Evolutionary conservation across 2,797 vertebrate species (phyloP).

Genomic region (Neosalanx taihuensis): DNA sequence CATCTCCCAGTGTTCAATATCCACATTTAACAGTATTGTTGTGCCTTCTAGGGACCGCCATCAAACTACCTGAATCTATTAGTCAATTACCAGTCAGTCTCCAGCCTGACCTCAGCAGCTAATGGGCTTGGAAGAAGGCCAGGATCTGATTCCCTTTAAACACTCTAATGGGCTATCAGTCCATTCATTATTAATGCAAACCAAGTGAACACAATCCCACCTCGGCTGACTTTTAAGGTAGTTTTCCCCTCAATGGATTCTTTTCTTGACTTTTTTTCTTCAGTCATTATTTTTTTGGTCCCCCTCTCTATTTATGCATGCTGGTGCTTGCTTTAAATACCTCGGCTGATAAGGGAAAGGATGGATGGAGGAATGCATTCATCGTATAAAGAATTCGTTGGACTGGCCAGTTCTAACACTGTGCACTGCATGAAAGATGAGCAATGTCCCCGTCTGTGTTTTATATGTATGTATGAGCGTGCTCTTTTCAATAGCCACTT

Average conservation of each 20-base stretch:
- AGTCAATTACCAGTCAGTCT: constrained; percentile 71
- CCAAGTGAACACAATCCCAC: constrained; percentile 42
- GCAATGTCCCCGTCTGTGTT: constrained; percentile 44
- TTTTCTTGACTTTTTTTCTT: constrained; percentile 49
- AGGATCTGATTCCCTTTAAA: constrained; percentile 68
- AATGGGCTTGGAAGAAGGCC: constrained; percentile 69
- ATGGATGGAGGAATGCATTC: constrained; percentile 37
- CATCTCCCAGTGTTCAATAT: constrained; percentile 41
- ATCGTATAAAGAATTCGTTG: constrained; percentile 43
- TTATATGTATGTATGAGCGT: constrained; percentile 38
- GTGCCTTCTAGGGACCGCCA: constrained; percentile 49
- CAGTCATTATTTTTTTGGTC: constrained; percentile 35
- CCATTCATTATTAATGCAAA: constrained; percentile 69
- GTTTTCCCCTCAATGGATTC: constrained; percentile 64
- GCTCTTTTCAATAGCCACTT: constrained; percentile 29
- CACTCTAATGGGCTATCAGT: constrained; percentile 69
- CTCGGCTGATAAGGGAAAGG: constrained; percentile 30
- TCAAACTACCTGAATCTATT: constrained; percentile 68
- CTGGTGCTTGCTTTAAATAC: constrained; percentile 45
- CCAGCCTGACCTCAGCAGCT: constrained; percentile 56
- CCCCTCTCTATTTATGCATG: constrained; percentile 44
- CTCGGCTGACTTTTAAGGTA: constrained; percentile 50
- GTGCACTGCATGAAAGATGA: constrained; percentile 55
- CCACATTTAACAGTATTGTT: constrained; percentile 57
- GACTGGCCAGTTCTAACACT: constrained; percentile 38